Evolutionary conservation across 92 coral and sea anemone species (phyloP), one percentile per base, ranked within the genome.

Genomic region (Siderastrea radians): DNA sequence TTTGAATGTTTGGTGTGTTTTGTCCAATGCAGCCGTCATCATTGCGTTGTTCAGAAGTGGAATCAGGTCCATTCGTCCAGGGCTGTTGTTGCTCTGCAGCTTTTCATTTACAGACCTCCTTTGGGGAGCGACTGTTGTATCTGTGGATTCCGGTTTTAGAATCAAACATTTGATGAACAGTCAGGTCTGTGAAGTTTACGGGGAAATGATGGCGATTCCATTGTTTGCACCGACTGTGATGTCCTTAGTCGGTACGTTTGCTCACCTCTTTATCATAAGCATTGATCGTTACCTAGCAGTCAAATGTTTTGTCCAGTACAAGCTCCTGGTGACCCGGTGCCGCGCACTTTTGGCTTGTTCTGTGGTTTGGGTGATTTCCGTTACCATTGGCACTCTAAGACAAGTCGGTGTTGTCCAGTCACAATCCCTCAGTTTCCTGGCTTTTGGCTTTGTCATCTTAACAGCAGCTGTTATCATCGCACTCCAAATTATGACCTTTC

Each of bases 21-120:
- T 77, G 7, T 77, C 81, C 55, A 77, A 77, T 45, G 51, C 53
- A 15, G 26, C 55, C 19, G 81, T 77, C 68, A 77, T 77, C 67
- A 3, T 13, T 1, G 67, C 68, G 50, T 57, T 77, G 44, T 46
- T 44, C 5, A 57, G 67, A 13, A 57, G 19, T 15, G 68, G 53
- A 26, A 77, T 77, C 43, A 57, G 44, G 44, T 60, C 49, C 12
- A 11, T 77, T 77, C 52, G 81, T n/a, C 81, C 81, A 2, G 81
- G 81, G 47, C 68, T 77, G 17, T 58, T 77, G 12, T 38, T 77
- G 67, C 0, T 77, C 2, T 77, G 81, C 68, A 77, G 81, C n/a
- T 38, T 77, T 1, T 26, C 81, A 4, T 45, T 77, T 0, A 43
- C 81, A 43, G 68, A 77, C 45, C 52, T 77, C 19, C 51, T 77